Base-by-base conservation (phyloP, 2,113 vertebrate genomes). In the Hassar affinis region DNA sequence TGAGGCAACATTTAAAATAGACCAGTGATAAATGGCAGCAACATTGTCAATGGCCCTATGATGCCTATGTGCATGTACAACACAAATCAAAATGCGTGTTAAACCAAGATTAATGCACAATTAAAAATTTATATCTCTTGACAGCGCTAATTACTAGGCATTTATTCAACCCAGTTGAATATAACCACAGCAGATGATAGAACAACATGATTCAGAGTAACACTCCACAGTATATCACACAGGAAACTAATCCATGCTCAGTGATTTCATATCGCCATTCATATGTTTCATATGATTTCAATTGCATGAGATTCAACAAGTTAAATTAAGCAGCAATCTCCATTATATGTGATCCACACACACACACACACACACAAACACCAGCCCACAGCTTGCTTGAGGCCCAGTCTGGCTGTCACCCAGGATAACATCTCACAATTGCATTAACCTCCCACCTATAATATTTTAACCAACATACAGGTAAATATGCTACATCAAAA, bases 321-420 rank as follows among this genome's bases (percentile, higher is more conserved):
- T 83, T 64, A 64, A 56, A 83, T 62, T 75, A 75, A 76, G 30
- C 56, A 52, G 9, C 51, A 76, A 52, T 57, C 77, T 61, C n/a
- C n/a, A n/a, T n/a, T n/a, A 45, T 6, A 51, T 80, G n/a, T 35
- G 7, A 30, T n/a, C 45, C 30, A 22, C 42, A 45, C 68, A n/a
- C n/a, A n/a, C n/a, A n/a, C n/a, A n/a, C n/a, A n/a, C n/a, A n/a
- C n/a, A n/a, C n/a, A n/a, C n/a, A n/a, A n/a, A n/a, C n/a, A n/a
- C n/a, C n/a, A n/a, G n/a, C n/a, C n/a, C n/a, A n/a, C n/a, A n/a
- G n/a, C 80, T 59, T 74, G 80, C 80, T 82, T 33, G 14, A 77
- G 81, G 71, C 81, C 81, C 47, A 52, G 81, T 77, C 74, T 83
- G 49, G 45, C 47, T 64, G 47, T 22, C 74, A 79, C 22, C 38